phyloP scores from a whole-genome alignment of 1,140 invertebrate genomes.

The Scaptomyza graminum region DNA sequence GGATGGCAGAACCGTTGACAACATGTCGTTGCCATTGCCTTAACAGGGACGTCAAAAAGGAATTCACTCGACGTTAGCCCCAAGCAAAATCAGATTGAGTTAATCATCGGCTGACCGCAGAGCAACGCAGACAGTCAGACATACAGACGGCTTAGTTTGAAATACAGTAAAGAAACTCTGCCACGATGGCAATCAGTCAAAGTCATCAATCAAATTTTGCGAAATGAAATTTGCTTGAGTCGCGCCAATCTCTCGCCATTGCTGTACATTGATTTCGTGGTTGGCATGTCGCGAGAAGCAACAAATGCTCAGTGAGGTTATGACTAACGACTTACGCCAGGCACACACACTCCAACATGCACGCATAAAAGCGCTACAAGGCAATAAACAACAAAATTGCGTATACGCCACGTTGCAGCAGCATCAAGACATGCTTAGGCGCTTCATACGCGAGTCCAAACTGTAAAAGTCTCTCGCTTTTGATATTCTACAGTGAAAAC shows the following conservation, averaged over 20 bases:
- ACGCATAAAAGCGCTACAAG: constrained; percentile 52
- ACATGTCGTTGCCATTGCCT: constrained; percentile 36
- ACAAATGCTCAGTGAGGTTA: constrained; percentile 39
- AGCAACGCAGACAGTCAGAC: constrained; percentile 10
- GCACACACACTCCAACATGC: not conserved
- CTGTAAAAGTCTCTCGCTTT: constrained; percentile 52
- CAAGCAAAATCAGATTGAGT: constrained; percentile 54
- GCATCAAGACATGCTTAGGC: constrained; percentile 29
- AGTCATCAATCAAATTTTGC: constrained; percentile 57
- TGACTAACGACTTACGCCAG: constrained; percentile 22
- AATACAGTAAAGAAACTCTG: constrained; percentile 1
- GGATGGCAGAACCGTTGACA: constrained; percentile 39
- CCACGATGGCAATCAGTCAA: constrained; percentile 49
- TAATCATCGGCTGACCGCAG: constrained; percentile 58
- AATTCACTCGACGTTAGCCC: constrained; percentile 46
- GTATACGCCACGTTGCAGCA: constrained; percentile 61
- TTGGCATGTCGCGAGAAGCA: constrained; percentile 26
- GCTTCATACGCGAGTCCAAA: constrained; percentile 10
- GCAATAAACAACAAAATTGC: constrained; percentile 64
- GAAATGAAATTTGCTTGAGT: constrained; percentile 40
- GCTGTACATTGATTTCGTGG: constrained; percentile 32
- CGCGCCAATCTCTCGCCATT: constrained; percentile 1
- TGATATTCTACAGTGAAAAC: constrained; percentile 59
- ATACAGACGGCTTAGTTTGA: constrained; percentile 7
- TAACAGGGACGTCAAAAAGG: constrained; percentile 12